Base-by-base conservation (phyloP, 2,113 vertebrate species). In the Cettia cetti region DNA sequence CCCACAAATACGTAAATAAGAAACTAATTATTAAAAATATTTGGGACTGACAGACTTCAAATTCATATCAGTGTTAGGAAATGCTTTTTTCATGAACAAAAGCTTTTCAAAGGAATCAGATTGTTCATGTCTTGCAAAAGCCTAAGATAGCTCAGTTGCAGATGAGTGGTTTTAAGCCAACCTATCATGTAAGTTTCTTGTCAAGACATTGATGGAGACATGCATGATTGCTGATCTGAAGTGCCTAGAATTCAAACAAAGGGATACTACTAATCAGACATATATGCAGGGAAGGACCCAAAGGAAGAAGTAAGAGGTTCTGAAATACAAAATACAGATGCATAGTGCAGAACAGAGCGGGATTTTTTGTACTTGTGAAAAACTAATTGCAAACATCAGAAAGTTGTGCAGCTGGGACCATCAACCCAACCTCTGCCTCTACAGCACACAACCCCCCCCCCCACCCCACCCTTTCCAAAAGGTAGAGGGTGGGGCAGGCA, bases 141-240 rank as follows among this genome's bases (percentile, higher is more conserved):
- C n/a, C 39, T 37, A 61, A 24, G 33, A 74, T 14, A 80, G 50
- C 68, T 94, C 75, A 76, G 82, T 82, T 69, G 78, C 75, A 96
- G 66, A 82, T 1, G 27, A 63, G 47, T 66, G 20, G 47, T 90
- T 95, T 91, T 86, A 94, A 95, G 75, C 16, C 66, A 93, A 74
- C 39, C 31, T 77, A 77, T 61, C 59, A 61, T 13, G 42, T 44
- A 95, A 90, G 53, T 78, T 40, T 71, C 59, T 86, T 82, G 71
- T 94, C 63, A 89, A 80, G 93, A 72, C 61, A 69, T 45, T 94
- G 77, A 92, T 61, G 57, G 61, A 94, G 86, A 89, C 49, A 66
- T 37, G 69, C 49, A 68, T 31, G 64, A 91, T 4, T 84, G 53
- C 53, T 71, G 77, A 59, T 94, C 75, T 87, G 77, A 86, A 94